These are phyloP conservation scores for Tetramorium alpestre DNA, from an alignment of 1,140 invertebrate genomes.

Conservation along the genomic window DNA sequence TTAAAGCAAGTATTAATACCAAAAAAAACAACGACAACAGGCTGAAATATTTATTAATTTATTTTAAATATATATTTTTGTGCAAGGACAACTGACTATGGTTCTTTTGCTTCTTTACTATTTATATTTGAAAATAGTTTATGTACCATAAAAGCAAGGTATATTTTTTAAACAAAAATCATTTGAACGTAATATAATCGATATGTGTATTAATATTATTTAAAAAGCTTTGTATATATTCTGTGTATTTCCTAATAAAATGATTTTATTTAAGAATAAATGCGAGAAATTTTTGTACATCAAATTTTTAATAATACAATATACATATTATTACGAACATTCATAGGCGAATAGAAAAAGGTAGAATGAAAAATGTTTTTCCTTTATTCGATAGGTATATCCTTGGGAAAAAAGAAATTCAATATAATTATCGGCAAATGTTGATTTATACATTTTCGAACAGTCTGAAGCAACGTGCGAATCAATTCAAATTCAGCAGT, in stretches of 20 bases:
- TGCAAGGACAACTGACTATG: no score
- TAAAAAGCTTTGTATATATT: neutral
- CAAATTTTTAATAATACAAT: neutral
- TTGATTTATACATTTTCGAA: no score
- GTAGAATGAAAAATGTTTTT: neutral
- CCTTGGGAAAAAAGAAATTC: no score
- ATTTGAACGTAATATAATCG: neutral
- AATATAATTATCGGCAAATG: no score
- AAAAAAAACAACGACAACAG: no score
- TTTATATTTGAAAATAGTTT: neutral
- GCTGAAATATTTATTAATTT: no score
- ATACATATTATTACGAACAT: neutral
- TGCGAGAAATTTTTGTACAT: neutral
- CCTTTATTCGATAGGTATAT: no score
- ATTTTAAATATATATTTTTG: no score
- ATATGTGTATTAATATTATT: conserved; percentile 5
- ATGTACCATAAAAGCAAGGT: neutral
- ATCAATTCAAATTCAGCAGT: no score
- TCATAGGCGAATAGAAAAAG: neutral
- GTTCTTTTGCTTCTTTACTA: no score
- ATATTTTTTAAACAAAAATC: neutral
- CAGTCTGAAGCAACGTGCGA: no score
- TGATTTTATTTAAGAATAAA: neutral
- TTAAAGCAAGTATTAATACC: no score
- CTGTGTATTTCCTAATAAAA: conserved; percentile 22